phyloP scores from a whole-genome alignment of 1,140 invertebrate species.

The Papilio machaon region DNA sequence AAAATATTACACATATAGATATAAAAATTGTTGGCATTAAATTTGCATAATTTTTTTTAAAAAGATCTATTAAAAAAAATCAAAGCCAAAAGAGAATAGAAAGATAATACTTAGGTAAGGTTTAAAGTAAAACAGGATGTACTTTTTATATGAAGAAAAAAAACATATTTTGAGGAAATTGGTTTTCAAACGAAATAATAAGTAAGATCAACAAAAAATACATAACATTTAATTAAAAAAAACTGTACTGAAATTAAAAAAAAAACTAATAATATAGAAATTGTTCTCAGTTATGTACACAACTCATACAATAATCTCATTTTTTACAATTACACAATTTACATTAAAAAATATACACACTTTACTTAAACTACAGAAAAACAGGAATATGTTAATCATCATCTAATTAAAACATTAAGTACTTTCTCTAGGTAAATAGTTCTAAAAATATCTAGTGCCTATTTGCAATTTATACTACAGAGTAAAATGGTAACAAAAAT shows the following conservation, averaged over 20 bases:
- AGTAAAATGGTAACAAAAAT: conserved; percentile 71
- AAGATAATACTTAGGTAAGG: background rate
- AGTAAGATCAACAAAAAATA: conserved; percentile 1
- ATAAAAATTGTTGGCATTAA: background rate
- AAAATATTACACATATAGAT: background rate
- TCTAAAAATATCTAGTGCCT: conserved; percentile 44
- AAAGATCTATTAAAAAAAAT: background rate
- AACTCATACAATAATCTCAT: conserved; percentile 24
- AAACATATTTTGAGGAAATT: background rate
- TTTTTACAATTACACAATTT: conserved; percentile 21
- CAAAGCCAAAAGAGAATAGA: background rate
- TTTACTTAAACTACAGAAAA: conserved; percentile 13
- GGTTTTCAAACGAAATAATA: conserved; percentile 1
- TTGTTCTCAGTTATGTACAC: conserved; percentile 17
- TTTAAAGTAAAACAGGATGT: background rate
- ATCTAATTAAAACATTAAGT: conserved; percentile 28
- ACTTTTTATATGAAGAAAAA: background rate
- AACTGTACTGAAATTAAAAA: conserved; percentile 6
- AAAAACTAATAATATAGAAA: background rate
- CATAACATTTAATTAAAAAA: conserved; percentile 1
- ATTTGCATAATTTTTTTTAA: background rate
- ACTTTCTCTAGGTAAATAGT: conserved; percentile 37
- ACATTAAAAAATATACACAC: conserved; percentile 11
- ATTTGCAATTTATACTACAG: conserved; percentile 37
- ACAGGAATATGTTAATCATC: conserved; percentile 10